phyloP scores from a whole-genome alignment of 2,113 vertebrate species.

The Etia nguti region DNA sequence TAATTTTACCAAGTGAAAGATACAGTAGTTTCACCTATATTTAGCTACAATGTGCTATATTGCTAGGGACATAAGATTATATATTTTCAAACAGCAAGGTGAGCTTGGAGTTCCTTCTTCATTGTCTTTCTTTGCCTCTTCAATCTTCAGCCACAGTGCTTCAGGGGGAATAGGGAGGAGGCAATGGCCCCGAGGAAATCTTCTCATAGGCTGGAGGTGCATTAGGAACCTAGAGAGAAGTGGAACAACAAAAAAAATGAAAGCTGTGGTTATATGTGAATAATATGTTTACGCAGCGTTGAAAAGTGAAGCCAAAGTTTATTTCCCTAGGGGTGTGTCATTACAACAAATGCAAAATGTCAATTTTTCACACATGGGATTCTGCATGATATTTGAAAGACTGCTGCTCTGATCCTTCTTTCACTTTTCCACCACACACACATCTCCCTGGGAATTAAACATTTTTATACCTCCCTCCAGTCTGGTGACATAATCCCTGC shows the following conservation, averaged over 20 bases:
- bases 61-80: neutral
- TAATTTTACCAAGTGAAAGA: conserved; percentile 3
- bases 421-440: neutral
- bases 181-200: conserved; percentile 72
- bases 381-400: neutral
- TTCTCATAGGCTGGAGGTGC: conserved; percentile 93
- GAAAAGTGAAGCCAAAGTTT: neutral
- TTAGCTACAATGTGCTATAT: neutral
- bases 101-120: neutral
- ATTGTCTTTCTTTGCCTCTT: neutral
- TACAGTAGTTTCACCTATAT: neutral
- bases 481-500: conserved; percentile 56
- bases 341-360: neutral
- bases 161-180: conserved; percentile 89
- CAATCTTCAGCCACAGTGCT: neutral
- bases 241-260: neutral
- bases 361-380: neutral
- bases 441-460: neutral
- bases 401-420: neutral
- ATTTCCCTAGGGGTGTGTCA: neutral
- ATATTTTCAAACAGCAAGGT: neutral
- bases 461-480: conserved; percentile 16
- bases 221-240: conserved; percentile 77
- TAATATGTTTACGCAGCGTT: neutral
- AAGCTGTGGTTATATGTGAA: neutral